Percentiles rank a stretch among this genome's conserved stretches.
These are phyloP conservation scores for Leptopterna dolabrata DNA, from an alignment of 2,888 invertebrate genomes.

Conservation along the genomic window DNA sequence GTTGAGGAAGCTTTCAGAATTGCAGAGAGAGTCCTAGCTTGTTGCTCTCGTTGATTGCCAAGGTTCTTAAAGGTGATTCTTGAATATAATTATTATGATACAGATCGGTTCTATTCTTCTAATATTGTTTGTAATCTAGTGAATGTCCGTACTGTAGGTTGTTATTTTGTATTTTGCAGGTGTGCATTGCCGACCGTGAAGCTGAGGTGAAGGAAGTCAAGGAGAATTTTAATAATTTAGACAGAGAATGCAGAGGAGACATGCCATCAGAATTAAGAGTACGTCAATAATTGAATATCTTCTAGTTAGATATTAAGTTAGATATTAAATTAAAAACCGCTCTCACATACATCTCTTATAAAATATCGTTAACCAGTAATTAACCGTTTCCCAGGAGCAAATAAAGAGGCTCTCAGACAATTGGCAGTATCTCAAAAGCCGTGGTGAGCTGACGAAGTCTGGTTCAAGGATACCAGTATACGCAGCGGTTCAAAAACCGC, in stretches of 20 bases:
- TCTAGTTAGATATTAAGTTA: too few species aligned
- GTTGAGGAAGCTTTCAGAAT: too few species aligned
- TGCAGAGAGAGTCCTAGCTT: too few species aligned
- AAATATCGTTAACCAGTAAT: neutral
- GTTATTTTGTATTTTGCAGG: conserved; percentile 59
- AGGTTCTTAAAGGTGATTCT: too few species aligned
- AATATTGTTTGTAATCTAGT: too few species aligned
- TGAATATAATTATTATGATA: too few species aligned
- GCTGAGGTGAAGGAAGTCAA: conserved; percentile 74
- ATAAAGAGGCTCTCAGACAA: conserved; percentile 70
- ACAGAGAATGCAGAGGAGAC: conserved; percentile 70
- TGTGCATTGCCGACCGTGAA: conserved; percentile 69
- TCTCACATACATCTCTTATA: neutral
- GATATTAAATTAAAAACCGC: too few species aligned
- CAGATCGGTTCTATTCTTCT: too few species aligned
- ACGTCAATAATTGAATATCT: too few species aligned
- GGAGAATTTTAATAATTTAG: conserved; percentile 75
- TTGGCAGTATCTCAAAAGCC: conserved; percentile 69
- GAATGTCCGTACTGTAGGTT: too few species aligned
- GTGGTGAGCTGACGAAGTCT: conserved; percentile 64
- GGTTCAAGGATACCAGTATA: conserved; percentile 52
- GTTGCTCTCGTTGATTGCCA: too few species aligned
- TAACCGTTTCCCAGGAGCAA: conserved; percentile 67
- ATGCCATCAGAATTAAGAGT: conserved; percentile 61
- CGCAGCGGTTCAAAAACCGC: conserved; percentile 38